Percentiles rank a stretch among this genome's conserved stretches.
Evolutionary conservation across 1,140 invertebrate species (phyloP).

Genomic region (Cecropterus lyciades): DNA sequence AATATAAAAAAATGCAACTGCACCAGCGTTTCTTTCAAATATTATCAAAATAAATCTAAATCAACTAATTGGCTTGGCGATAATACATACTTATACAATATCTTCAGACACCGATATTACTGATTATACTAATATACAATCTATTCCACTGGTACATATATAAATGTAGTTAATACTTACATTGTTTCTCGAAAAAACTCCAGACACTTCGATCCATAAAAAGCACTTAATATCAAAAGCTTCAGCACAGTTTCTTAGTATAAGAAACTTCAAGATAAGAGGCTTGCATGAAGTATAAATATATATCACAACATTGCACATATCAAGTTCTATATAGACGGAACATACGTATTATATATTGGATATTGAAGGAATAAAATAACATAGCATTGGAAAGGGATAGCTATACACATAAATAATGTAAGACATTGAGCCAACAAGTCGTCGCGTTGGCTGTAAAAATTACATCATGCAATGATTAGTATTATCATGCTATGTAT

Average conservation of each 20-base stretch:
- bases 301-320: too few relatives aligned
- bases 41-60: too few relatives aligned
- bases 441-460: constrained; percentile 34
- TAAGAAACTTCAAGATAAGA: not conserved
- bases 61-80: too few relatives aligned
- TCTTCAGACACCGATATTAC: too few relatives aligned
- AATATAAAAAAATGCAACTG: too few relatives aligned
- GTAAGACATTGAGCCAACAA: constrained; percentile 21
- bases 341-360: not conserved
- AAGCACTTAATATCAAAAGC: not conserved
- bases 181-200: not conserved
- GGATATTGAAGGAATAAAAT: not conserved
- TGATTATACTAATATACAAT: not conserved
- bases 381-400: too few relatives aligned
- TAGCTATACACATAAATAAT: too few relatives aligned
- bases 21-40: too few relatives aligned
- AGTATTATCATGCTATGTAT: constrained; percentile 51
- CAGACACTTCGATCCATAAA: not conserved
- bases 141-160: not conserved
- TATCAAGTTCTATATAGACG: too few relatives aligned
- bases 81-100: too few relatives aligned
- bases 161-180: not conserved
- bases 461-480: constrained; percentile 52
- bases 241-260: not conserved
- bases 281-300: not conserved